Evolutionary conservation across 2,888 invertebrate species (phyloP).

Genomic region (Pseudococcus jackbeardsleyi): DNA sequence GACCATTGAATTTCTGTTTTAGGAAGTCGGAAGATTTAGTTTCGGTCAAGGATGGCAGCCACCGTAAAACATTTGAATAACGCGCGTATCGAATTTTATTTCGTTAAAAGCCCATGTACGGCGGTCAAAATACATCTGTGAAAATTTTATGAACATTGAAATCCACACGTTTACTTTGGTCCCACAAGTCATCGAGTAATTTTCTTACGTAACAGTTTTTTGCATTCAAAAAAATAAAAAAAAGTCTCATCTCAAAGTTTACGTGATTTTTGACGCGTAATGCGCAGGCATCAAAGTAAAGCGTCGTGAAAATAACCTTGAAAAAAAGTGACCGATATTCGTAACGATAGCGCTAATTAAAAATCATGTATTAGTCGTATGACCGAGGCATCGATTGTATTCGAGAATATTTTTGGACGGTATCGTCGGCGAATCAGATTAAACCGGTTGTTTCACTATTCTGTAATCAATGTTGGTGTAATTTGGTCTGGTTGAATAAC

Average conservation of each 20-base stretch:
- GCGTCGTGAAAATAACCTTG: not conserved
- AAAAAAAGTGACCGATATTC: constrained; percentile 9
- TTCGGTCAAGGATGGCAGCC: not conserved
- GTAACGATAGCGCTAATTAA: not conserved
- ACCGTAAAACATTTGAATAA: not conserved
- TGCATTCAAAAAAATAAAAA: not conserved
- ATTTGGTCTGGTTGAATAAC: constrained; percentile 11
- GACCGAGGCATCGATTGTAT: not conserved
- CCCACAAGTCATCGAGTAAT: not conserved
- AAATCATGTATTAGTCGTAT: constrained; percentile 6
- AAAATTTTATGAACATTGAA: not conserved
- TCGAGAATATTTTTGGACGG: constrained; percentile 30
- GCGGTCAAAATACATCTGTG: not conserved
- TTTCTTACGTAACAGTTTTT: not conserved
- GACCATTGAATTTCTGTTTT: not conserved
- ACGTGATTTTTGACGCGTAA: not conserved
- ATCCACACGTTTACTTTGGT: not conserved
- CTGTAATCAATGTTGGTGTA: not conserved
- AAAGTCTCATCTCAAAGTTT: not conserved
- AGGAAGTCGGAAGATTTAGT: not conserved
- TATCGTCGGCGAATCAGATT: constrained; percentile 6
- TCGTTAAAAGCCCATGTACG: not conserved
- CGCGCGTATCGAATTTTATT: not conserved
- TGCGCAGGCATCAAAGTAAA: not conserved
- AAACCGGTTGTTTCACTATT: constrained; percentile 38